Conservation (phyloP, 1,140 invertebrate species). For the Riptortus pedestris region DNA sequence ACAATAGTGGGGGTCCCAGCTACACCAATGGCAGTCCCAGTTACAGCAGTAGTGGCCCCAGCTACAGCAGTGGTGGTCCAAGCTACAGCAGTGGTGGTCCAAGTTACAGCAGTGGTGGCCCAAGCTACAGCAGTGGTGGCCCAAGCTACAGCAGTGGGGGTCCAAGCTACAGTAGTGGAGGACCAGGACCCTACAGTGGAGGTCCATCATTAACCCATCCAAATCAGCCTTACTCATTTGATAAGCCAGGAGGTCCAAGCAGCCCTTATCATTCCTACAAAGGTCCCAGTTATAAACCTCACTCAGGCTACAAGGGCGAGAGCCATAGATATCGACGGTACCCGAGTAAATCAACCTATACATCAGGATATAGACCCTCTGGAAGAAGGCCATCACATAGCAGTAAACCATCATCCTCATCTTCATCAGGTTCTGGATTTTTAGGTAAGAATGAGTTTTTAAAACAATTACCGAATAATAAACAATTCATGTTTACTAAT, state of each 20-base stretch:
- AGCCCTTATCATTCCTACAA: not conserved
- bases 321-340: not conserved
- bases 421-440: slow-evolving; percentile 4
- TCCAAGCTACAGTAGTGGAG: not conserved
- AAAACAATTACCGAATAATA: too few species aligned
- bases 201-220: not conserved
- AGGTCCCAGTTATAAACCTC: not conserved
- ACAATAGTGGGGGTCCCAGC: not conserved
- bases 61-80: not conserved
- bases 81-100: not conserved
- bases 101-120: not conserved
- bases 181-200: not conserved
- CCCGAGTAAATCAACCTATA: not conserved
- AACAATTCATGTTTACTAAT: too few species aligned
- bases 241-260: not conserved
- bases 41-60: not conserved
- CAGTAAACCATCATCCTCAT: not conserved
- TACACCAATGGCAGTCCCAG: not conserved
- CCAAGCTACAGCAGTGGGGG: not conserved
- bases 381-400: slow-evolving; percentile 3
- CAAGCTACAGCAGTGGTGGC: slow-evolving; percentile 1
- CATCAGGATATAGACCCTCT: not conserved
- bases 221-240: not conserved
- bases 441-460: not conserved
- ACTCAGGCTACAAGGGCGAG: not conserved